phyloP scores from a whole-genome alignment of 2,888 invertebrate species.

The Diarsia brunnea region DNA sequence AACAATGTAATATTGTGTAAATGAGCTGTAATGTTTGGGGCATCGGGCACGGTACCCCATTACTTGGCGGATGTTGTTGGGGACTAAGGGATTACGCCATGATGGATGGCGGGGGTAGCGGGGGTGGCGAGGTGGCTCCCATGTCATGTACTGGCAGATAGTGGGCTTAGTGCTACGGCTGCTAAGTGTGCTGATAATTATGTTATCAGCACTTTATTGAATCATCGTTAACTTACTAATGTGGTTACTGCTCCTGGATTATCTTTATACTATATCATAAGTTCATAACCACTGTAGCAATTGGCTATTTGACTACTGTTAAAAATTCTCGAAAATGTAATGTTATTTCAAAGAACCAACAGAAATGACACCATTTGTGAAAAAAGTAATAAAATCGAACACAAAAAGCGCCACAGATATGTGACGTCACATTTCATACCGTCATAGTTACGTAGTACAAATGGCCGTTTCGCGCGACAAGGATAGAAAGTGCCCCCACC shows the following conservation, averaged over 20 bases:
- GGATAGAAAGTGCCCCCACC: too few relatives aligned
- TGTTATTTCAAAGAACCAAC: too few relatives aligned
- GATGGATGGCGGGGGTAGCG: slow-evolving; percentile 35
- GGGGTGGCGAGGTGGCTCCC: background rate
- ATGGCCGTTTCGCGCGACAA: too few relatives aligned
- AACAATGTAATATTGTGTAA: slow-evolving; percentile 15
- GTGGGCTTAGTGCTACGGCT: slow-evolving; percentile 1
- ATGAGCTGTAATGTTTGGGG: slow-evolving; percentile 10
- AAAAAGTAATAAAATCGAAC: too few relatives aligned
- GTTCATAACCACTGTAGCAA: background rate
- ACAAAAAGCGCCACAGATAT: too few relatives aligned
- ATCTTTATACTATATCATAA: background rate
- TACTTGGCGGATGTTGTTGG: slow-evolving; percentile 26
- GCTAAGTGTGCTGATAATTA: background rate
- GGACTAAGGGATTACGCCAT: slow-evolving; percentile 35
- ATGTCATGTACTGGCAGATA: background rate
- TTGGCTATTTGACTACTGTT: too few relatives aligned
- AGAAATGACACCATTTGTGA: too few relatives aligned
- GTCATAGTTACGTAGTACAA: too few relatives aligned
- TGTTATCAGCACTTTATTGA: slow-evolving; percentile 1
- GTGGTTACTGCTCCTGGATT: background rate
- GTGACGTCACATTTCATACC: too few relatives aligned
- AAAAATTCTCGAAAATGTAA: too few relatives aligned
- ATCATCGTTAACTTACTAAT: background rate
- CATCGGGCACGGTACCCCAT: slow-evolving; percentile 10